phyloP scores from a whole-genome alignment of 2,888 invertebrate species.

The Hypercompe scribonia region DNA sequence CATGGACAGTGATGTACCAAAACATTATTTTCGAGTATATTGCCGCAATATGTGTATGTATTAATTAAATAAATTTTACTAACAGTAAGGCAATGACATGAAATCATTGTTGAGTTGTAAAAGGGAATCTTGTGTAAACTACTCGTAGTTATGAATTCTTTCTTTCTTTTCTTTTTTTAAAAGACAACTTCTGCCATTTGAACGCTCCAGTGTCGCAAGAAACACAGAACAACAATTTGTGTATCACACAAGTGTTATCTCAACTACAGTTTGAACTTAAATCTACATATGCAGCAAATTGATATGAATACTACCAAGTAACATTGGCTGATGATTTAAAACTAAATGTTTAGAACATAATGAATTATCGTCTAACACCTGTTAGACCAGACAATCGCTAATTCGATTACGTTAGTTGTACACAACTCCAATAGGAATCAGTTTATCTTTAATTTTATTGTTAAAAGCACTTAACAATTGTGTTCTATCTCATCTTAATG shows the following conservation, averaged over 20 bases:
- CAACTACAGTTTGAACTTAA: too few species aligned
- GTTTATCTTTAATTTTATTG: neutral
- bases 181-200: too few species aligned
- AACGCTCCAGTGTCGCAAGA: too few species aligned
- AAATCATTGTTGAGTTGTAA: neutral
- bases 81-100: neutral
- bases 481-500: neutral
- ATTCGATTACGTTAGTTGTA: neutral
- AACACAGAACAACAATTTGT: too few species aligned
- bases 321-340: neutral
- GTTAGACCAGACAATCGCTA: neutral
- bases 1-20: neutral
- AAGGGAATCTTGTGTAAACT: neutral
- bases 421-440: neutral
- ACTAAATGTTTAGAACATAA: neutral
- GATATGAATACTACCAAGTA: too few species aligned
- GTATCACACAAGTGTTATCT: too few species aligned
- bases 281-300: too few species aligned
- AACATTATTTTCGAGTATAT: neutral
- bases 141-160: neutral
- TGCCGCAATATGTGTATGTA: neutral
- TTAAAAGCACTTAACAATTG: neutral
- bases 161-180: too few species aligned
- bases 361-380: too few species aligned
- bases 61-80: slow-evolving; percentile 1